A percentile compares a stretch with the other conserved stretches of the same genome.
Evolutionary conservation across 2,113 vertebrate genomes (phyloP).

Genomic region (Amazona vittata): DNA sequence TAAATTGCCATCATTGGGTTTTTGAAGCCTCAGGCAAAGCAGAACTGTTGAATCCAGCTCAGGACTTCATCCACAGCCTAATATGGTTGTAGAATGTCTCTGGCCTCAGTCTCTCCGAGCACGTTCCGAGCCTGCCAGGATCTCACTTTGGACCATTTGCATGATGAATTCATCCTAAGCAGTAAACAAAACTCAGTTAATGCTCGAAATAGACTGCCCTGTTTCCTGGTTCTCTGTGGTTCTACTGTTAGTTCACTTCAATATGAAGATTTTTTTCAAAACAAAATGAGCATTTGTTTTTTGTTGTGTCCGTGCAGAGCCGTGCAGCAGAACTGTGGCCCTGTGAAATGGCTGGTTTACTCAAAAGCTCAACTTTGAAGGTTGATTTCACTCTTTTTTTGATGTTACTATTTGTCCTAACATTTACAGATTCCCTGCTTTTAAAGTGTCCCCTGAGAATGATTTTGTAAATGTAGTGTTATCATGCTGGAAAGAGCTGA

Average conservation of each 20-base stretch:
- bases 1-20: constrained; percentile 2
- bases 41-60: constrained; percentile 34
- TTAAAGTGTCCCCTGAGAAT: background rate
- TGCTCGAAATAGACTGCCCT: constrained; percentile 58
- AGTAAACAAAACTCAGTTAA: constrained; percentile 70
- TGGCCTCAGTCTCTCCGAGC: constrained; percentile 50
- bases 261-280: background rate
- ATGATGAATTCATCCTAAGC: constrained; percentile 69
- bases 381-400: background rate
- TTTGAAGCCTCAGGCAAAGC: constrained; percentile 30
- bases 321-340: background rate
- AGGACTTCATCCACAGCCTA: constrained; percentile 71
- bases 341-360: background rate
- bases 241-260: constrained; percentile 4
- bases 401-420: background rate
- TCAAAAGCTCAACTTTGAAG: background rate
- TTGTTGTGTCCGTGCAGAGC: background rate
- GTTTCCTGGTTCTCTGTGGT: constrained; percentile 27
- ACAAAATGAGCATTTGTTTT: background rate
- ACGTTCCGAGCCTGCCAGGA: constrained; percentile 61
- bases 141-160: constrained; percentile 57
- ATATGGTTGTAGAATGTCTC: constrained; percentile 80
- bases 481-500: background rate
- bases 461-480: background rate
- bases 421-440: background rate